A percentile compares a stretch with the other conserved stretches of the same genome.
phyloP scores from a whole-genome alignment of 2,888 invertebrate species.

The Tribolium freemani region DNA sequence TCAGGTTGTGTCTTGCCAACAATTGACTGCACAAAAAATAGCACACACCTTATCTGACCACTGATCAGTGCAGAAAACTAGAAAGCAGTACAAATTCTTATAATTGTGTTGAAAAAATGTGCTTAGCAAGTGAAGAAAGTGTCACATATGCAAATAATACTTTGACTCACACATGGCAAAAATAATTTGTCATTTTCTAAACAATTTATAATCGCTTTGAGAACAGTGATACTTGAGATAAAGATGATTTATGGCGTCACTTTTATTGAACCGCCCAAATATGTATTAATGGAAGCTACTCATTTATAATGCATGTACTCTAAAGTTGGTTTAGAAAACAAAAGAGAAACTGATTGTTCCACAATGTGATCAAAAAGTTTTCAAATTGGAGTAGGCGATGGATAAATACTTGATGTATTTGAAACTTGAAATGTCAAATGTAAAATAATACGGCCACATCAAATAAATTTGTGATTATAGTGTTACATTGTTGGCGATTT shows the following conservation, averaged over 20 bases:
- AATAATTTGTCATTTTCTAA: neutral
- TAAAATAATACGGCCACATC: neutral
- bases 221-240: neutral
- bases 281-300: no score
- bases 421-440: neutral
- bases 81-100: neutral
- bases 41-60: neutral
- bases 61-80: neutral
- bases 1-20: no score
- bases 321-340: no score
- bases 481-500: neutral
- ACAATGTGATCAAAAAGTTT: neutral
- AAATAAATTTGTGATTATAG: neutral
- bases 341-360: no score
- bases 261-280: no score
- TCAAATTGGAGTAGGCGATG: neutral
- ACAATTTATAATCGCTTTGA: no score
- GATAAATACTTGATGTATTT: neutral
- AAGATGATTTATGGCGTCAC: neutral
- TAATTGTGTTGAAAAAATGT: neutral
- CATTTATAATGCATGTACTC: no score
- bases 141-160: neutral
- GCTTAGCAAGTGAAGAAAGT: neutral
- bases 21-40: no score
- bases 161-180: neutral